Percentiles rank a stretch among this genome's conserved stretches.
phyloP scores from a whole-genome alignment of 64 coral and sea anemone genomes.

The Dendrophyllia cribrosa region DNA sequence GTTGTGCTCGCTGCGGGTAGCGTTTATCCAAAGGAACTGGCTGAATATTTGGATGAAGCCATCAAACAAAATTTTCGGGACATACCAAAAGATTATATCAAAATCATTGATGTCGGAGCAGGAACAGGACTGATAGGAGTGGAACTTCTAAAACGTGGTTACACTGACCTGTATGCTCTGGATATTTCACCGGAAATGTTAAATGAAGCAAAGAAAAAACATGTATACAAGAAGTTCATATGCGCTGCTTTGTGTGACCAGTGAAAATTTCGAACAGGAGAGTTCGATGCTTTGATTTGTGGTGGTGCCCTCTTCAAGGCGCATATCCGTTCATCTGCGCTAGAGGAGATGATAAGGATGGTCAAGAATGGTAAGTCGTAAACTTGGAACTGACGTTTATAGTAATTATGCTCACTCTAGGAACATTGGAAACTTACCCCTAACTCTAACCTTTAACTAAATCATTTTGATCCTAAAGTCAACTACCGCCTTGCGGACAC shows the following conservation, averaged over 20 bases:
- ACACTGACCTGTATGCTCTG: constrained; percentile 23
- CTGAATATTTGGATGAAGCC: too few species aligned
- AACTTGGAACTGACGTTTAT: too few species aligned
- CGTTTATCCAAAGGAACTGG: too few species aligned
- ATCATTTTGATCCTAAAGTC: too few species aligned
- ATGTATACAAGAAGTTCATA: constrained; percentile 38
- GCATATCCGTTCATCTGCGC: background rate
- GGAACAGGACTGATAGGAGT: constrained; percentile 8
- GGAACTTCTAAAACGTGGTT: constrained; percentile 29
- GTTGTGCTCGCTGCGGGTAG: too few species aligned
- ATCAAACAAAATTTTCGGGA: too few species aligned
- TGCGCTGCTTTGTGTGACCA: constrained; percentile 12
- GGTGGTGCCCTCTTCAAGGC: constrained; percentile 13
- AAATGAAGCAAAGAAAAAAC: constrained; percentile 8
- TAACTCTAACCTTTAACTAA: too few species aligned
- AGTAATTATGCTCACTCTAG: too few species aligned
- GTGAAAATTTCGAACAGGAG: background rate
- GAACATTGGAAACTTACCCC: too few species aligned
- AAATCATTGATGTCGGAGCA: background rate
- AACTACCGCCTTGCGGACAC: too few species aligned
- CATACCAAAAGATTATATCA: too few species aligned
- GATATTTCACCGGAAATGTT: constrained; percentile 47
- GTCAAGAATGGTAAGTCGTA: constrained; percentile 41
- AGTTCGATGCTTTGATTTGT: constrained; percentile 35
- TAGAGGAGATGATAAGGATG: constrained; percentile 47